These are phyloP conservation scores for Gryllus longicercus DNA, from an alignment of 2,888 invertebrate genomes.

Conservation along the genomic window DNA sequence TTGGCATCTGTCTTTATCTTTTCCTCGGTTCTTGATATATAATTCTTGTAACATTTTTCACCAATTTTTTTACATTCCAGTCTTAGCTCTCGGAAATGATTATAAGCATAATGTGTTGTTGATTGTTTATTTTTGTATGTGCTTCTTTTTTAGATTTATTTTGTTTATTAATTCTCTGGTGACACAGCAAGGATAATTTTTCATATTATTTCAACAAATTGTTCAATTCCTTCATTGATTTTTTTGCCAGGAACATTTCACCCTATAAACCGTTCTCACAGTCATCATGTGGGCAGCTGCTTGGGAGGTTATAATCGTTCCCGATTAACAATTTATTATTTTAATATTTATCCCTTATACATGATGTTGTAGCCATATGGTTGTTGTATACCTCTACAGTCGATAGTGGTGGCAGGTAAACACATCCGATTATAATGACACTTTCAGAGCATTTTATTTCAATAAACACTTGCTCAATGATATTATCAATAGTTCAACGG, in stretches of 20 bases:
- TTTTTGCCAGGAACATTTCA: not conserved
- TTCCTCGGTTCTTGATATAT: no score
- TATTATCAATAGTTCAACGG: conserved; percentile 4
- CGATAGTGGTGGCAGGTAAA: not conserved
- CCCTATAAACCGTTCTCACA: not conserved
- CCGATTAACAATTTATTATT: not conserved
- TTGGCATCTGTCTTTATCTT: no score
- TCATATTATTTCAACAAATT: not conserved
- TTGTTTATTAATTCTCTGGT: not conserved
- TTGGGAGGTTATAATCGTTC: not conserved
- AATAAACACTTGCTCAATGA: not conserved
- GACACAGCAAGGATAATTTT: not conserved
- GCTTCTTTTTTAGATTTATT: no score
- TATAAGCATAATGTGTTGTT: no score
- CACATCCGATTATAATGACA: not conserved
- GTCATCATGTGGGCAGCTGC: not conserved
- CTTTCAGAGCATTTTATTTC: not conserved
- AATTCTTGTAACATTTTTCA: no score
- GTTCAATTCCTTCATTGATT: not conserved
- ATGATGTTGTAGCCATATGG: not conserved
- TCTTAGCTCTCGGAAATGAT: no score
- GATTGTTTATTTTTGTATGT: no score
- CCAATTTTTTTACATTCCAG: no score
- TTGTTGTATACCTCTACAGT: not conserved
- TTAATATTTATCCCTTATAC: not conserved